Percentiles rank a stretch among this genome's conserved stretches.
Conservation (phyloP, 2,113 vertebrate genomes). For the Okapia johnstoni region DNA sequence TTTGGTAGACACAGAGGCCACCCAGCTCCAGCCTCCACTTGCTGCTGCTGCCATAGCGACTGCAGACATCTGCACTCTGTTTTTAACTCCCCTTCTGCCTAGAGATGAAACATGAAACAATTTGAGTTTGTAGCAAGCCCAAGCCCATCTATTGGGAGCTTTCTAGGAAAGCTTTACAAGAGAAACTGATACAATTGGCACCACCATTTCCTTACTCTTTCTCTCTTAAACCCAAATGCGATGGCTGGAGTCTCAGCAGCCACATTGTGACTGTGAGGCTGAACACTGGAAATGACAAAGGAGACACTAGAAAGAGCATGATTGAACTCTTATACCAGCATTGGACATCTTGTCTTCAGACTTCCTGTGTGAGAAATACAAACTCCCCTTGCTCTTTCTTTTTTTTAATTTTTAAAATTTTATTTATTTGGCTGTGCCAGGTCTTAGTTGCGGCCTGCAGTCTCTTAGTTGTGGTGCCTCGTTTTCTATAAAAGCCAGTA, state of each 20-base stretch:
- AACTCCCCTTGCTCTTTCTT: background rate
- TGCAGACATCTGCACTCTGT: background rate
- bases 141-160: background rate
- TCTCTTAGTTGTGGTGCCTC: background rate
- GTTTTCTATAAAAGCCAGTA: background rate
- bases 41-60: background rate
- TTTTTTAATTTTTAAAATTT: background rate
- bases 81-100: background rate
- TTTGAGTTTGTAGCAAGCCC: background rate
- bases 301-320: background rate
- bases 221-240: background rate
- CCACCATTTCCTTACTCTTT: background rate
- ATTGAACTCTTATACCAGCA: background rate
- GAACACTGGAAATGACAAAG: background rate
- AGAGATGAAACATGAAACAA: background rate
- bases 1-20: background rate
- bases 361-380: background rate
- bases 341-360: background rate
- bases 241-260: background rate
- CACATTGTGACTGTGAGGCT: background rate
- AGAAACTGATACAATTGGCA: background rate
- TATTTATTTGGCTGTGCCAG: background rate
- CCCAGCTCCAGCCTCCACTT: background rate
- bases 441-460: background rate
- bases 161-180: background rate